These are phyloP conservation scores for Sicus ferrugineus DNA, from an alignment of 2,888 invertebrate genomes.

Conservation along the genomic window DNA sequence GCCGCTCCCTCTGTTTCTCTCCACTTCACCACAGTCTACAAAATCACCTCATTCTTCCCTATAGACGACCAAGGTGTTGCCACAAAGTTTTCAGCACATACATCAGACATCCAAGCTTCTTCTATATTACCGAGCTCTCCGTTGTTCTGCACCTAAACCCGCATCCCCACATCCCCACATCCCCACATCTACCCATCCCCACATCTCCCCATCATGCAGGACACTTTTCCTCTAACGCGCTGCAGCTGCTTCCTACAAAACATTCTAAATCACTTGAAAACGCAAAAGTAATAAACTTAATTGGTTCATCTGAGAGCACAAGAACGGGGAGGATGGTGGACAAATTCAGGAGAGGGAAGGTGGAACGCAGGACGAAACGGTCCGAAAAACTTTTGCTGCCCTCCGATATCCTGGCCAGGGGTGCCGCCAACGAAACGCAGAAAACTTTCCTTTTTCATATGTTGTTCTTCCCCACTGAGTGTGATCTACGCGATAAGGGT, in stretches of 20 bases:
- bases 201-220: background rate
- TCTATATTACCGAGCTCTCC: background rate
- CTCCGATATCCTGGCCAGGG: background rate
- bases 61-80: slow-evolving; percentile 20
- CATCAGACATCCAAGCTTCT: slow-evolving; percentile 40
- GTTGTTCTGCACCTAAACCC: background rate
- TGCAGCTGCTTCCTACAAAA: slow-evolving; percentile 2
- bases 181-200: background rate
- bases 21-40: background rate
- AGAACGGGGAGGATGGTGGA: background rate
- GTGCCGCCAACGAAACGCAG: slow-evolving; percentile 6
- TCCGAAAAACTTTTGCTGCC: background rate
- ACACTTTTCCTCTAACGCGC: no score
- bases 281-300: slow-evolving; percentile 60
- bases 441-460: slow-evolving; percentile 17
- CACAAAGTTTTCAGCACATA: slow-evolving; percentile 22
- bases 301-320: slow-evolving; percentile 50
- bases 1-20: background rate
- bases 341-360: background rate
- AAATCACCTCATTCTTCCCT: no score
- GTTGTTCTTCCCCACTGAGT: background rate
- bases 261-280: slow-evolving; percentile 54
- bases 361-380: background rate
- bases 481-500: background rate
- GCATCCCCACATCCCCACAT: background rate